Evolutionary conservation across 2,888 invertebrate species (phyloP).

Genomic region (Erebia epiphron): DNA sequence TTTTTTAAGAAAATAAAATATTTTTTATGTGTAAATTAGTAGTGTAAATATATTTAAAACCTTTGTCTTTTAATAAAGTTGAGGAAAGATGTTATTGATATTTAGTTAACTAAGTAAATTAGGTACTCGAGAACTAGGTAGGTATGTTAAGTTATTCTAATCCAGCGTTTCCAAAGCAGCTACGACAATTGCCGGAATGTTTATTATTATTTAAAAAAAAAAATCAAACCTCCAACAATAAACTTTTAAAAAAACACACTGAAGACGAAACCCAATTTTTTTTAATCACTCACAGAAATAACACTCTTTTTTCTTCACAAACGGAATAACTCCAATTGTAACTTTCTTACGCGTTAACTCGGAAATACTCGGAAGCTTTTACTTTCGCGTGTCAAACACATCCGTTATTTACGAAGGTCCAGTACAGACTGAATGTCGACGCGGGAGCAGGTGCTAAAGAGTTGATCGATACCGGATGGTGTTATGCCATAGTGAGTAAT

Average conservation of each 20-base stretch:
- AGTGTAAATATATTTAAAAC: too few species aligned
- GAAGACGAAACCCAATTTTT: not conserved
- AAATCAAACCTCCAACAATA: conserved; percentile 1
- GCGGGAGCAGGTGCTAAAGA: conserved; percentile 59
- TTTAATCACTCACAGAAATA: not conserved
- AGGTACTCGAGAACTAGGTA: too few species aligned
- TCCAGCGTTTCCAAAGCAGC: too few species aligned
- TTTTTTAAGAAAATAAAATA: too few species aligned
- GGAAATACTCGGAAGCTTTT: not conserved
- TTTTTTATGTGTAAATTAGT: too few species aligned
- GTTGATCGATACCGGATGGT: conserved; percentile 58
- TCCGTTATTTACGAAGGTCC: conserved; percentile 31
- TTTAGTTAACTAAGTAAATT: too few species aligned
- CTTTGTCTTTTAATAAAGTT: too few species aligned
- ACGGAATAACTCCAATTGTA: not conserved
- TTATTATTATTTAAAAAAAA: not conserved
- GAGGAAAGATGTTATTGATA: too few species aligned
- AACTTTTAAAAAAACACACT: conserved; percentile 9
- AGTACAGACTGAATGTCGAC: conserved; percentile 54
- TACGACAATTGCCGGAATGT: too few species aligned
- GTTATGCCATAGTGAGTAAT: conserved; percentile 49
- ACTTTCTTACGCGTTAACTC: not conserved
- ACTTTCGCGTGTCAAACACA: conserved; percentile 21
- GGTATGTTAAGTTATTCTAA: too few species aligned
- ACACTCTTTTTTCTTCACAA: not conserved